Evolutionary conservation across 2,113 vertebrate genomes (phyloP), one percentile per base, ranked within the genome.

Genomic region (Bagarius yarrelli): DNA sequence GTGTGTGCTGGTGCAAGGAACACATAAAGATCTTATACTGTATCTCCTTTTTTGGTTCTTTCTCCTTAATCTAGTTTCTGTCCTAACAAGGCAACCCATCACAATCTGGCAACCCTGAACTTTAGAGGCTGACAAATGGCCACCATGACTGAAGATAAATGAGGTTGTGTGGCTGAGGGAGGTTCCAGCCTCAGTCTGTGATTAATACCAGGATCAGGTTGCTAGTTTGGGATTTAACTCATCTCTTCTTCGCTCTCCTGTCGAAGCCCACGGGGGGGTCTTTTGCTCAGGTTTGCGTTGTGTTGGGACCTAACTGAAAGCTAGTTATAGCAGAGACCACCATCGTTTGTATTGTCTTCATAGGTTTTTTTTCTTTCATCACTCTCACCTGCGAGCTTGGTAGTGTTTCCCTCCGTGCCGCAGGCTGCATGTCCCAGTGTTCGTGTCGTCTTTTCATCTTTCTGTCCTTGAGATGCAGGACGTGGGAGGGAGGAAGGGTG

Each of bases 181-280:
- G 88, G 87, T 91, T 92, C 92, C 89, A 92, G 91, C 91, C 90
- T 89, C 89, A 89, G 85, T 88, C 87, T 85, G 89, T 94, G 92
- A 94, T 94, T 93, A 92, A 94, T 93, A 89, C 87, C 78, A 83
- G n/a, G 88, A 90, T 94, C 88, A 11, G 78, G 91, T 94, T 92
- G 90, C 91, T 89, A 89, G 89, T 91, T 92, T 85, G 91, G 40
- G 87, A 88, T 90, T 67, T 86, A 83, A 86, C 87, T 87, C 82
- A 81, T 85, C 86, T 87, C 75, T 87, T 89, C 85, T 91, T 87
- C 3, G 74, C 81, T 91, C 89, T 89, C 75, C 82, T 80, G 6
- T 85, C 82, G 61, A 55, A 47, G 85, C 83, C 78, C 50, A 36
- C 53, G 36, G 15, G 73, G 18, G 15, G 73, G 18, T 56, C 75